Conservation (phyloP, 2,113 vertebrate genomes). For the Lasiurus borealis region DNA sequence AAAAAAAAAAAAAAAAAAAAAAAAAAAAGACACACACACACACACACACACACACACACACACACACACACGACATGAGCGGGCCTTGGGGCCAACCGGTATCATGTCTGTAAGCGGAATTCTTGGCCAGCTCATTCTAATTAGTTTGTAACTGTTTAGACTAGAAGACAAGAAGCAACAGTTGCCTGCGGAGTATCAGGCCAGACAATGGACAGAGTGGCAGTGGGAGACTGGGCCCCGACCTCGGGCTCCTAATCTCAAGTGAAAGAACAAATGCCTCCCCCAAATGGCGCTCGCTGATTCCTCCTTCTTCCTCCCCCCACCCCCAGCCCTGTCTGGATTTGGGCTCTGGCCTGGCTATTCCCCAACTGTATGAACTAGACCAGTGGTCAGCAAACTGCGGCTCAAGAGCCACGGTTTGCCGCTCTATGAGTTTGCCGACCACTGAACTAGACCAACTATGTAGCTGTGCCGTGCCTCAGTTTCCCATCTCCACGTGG, state of each 20-base stretch:
- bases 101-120: background rate
- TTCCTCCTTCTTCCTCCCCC: background rate
- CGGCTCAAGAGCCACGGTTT: no score
- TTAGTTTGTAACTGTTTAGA: background rate
- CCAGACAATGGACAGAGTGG: background rate
- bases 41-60: no score
- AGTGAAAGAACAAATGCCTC: background rate
- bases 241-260: background rate
- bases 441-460: no score
- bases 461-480: background rate
- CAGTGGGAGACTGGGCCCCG: background rate
- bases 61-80: background rate
- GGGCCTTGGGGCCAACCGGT: background rate
- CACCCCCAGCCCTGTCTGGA: background rate
- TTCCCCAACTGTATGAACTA: background rate
- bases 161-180: background rate
- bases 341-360: background rate
- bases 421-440: no score
- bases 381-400: no score
- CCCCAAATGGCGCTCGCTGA: accelerated
- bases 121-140: accelerated
- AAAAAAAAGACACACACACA: background rate
- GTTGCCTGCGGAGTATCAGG: background rate
- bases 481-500: background rate
- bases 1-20: no score